These are phyloP conservation scores for Hirtodrosophila alboralis DNA, from an alignment of 2,888 invertebrate genomes.

Conservation along the genomic window DNA sequence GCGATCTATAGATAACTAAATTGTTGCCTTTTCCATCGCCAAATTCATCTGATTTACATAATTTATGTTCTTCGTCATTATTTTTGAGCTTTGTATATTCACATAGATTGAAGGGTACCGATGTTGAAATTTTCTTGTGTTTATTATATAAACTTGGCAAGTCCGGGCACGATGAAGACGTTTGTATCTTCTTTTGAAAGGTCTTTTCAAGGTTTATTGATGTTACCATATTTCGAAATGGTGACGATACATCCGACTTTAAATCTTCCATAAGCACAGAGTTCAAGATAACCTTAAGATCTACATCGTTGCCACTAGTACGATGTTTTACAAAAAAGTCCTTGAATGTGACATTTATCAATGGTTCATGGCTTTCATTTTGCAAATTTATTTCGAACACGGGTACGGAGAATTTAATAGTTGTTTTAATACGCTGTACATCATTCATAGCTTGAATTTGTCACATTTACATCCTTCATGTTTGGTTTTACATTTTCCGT, in stretches of 20 bases:
- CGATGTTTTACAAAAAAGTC: constrained; percentile 92
- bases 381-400: constrained; percentile 90
- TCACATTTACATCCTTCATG: constrained; percentile 22
- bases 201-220: constrained; percentile 68
- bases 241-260: constrained; percentile 90
- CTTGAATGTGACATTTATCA: constrained; percentile 93
- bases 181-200: constrained; percentile 48
- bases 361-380: constrained; percentile 89
- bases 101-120: constrained; percentile 87
- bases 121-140: constrained; percentile 81
- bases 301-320: constrained; percentile 89
- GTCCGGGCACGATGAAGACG: constrained; percentile 76
- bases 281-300: constrained; percentile 91
- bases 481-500: constrained; percentile 35
- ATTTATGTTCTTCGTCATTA: constrained; percentile 28
- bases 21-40: constrained; percentile 86
- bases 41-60: constrained; percentile 31
- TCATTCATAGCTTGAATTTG: constrained; percentile 24
- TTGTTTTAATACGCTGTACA: constrained; percentile 56
- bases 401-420: constrained; percentile 89
- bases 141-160: constrained; percentile 63
- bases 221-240: constrained; percentile 93
- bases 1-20: constrained; percentile 89
- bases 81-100: constrained; percentile 85
- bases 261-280: constrained; percentile 96